A percentile compares a stretch with the other conserved stretches of the same genome.
Conservation (phyloP, 2,888 invertebrate genomes). For the Eulithis testata region DNA sequence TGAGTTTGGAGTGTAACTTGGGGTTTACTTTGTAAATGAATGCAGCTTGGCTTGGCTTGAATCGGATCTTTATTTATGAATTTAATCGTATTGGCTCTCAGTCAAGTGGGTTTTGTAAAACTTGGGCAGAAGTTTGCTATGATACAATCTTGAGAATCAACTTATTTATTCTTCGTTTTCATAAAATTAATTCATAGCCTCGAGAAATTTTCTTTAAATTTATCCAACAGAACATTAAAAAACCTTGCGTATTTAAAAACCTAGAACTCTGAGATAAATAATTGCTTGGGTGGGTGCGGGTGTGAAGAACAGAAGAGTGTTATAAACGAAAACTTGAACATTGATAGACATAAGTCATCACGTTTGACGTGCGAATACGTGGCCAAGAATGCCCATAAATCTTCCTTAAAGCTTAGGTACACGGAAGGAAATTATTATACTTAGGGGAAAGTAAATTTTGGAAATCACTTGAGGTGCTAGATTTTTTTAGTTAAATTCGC, state of each 20-base stretch:
- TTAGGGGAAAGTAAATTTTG: background rate
- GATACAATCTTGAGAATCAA: background rate
- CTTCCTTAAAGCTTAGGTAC: slow-evolving; percentile 58
- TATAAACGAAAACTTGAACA: slow-evolving; percentile 65
- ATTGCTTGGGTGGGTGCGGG: slow-evolving; percentile 5
- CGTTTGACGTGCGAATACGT: slow-evolving; percentile 64
- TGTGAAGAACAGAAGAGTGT: slow-evolving; percentile 41
- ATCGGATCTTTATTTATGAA: slow-evolving; percentile 55
- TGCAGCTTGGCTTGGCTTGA: slow-evolving; percentile 58
- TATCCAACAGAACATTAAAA: background rate
- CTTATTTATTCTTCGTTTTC: background rate
- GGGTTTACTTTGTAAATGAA: slow-evolving; percentile 78
- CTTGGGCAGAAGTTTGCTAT: slow-evolving; percentile 3
- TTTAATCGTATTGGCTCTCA: slow-evolving; percentile 42
- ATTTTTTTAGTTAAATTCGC: too few species aligned
- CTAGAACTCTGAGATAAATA: background rate
- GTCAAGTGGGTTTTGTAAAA: slow-evolving; percentile 19
- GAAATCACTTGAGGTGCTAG: too few species aligned
- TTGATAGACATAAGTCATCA: slow-evolving; percentile 78
- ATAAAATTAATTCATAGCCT: background rate
- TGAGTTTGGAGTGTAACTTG: slow-evolving; percentile 80
- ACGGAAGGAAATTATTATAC: slow-evolving; percentile 38
- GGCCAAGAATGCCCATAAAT: slow-evolving; percentile 73
- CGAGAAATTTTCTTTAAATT: background rate
- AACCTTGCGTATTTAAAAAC: background rate